A percentile compares a stretch with the other conserved stretches of the same genome.
Evolutionary conservation across 2,113 vertebrate genomes (phyloP).

Genomic region (Lagenorhynchus albirostris): DNA sequence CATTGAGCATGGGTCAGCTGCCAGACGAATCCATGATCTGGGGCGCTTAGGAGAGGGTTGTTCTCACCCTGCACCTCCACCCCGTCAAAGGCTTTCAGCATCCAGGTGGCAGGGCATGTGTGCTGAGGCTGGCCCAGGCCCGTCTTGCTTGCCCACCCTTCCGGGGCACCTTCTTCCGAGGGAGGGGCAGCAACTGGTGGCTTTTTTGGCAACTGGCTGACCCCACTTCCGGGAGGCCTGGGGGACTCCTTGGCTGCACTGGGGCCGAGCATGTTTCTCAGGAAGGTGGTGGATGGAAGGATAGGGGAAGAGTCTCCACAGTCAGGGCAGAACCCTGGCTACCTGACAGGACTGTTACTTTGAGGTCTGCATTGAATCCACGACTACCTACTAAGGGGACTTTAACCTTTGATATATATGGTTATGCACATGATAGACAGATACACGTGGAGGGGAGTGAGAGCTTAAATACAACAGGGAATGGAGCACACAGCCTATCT

Average conservation of each 20-base stretch:
- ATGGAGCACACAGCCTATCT: slow-evolving; percentile 21
- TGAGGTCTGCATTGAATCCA: slow-evolving; percentile 65
- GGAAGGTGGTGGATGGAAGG: background rate
- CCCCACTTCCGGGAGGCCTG: background rate
- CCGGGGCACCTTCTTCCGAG: background rate
- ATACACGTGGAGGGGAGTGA: slow-evolving; percentile 42
- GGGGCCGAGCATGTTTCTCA: accelerated
- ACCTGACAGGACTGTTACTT: slow-evolving; percentile 56
- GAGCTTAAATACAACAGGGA: slow-evolving; percentile 68
- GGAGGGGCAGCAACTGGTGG: background rate
- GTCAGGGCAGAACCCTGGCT: slow-evolving; percentile 56
- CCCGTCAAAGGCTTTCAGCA: accelerated
- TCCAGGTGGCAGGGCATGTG: background rate
- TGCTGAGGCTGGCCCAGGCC: background rate
- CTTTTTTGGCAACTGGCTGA: background rate
- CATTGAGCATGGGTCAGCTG: background rate
- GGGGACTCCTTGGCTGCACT: background rate
- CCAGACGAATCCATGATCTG: background rate
- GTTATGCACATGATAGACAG: slow-evolving; percentile 56
- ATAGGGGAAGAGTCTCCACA: background rate
- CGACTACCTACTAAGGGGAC: slow-evolving; percentile 61
- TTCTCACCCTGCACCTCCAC: background rate
- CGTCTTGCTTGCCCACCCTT: background rate
- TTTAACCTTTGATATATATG: slow-evolving; percentile 59
- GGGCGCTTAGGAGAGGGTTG: background rate